Base-by-base conservation (phyloP, 2,888 invertebrate genomes). In the Crioceris asparagi region DNA sequence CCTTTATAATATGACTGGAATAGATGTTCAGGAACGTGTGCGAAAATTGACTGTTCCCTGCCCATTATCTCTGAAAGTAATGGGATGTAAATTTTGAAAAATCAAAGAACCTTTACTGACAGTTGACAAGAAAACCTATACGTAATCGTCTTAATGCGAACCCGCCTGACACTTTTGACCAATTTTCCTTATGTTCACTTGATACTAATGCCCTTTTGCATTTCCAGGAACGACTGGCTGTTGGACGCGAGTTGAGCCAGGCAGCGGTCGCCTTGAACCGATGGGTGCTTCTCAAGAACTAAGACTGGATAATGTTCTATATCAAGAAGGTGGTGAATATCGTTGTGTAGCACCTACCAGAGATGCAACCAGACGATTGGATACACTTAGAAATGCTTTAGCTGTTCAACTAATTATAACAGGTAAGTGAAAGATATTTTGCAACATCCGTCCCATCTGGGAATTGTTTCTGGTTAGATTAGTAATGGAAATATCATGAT, bases 241-340 rank as follows among this genome's bases (percentile, higher is more conserved):
- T 54, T 78, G 79, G 79, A 72, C 75, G 12, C 56, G 69, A 33
- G 62, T 71, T 18, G 74, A 72, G 50, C 62, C 70, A 32, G 67
- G 69, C 32, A 70, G 69, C 33, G 70, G 71, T 21, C 63, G 68
- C 29, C 54, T 73, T 37, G 70, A 71, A 43, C 72, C 72, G 11
- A 58, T 73, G 41, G 73, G 73, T 29, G 70, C 74, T 19, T 74
- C 74, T 17, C 66, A 72, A 46, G 75, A 77, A 46, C 70, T 82
- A 44, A 69, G 74, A 21, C 63, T 83, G 23, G 79, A 78, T 52
- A 75, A 78, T 49, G 78, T 83, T 39, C 69, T 83, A 40, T 83
- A 82, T 59, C 82, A 82, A 59, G 82, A 83, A 56, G 81, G 79
- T 18, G 83, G 83, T 12, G 79, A 78, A 52, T 83, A 83, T 60